Percentiles rank a stretch among this genome's conserved stretches.
Evolutionary conservation across 2,797 vertebrate genomes (phyloP).

Genomic region (Anolis apletophallus): DNA sequence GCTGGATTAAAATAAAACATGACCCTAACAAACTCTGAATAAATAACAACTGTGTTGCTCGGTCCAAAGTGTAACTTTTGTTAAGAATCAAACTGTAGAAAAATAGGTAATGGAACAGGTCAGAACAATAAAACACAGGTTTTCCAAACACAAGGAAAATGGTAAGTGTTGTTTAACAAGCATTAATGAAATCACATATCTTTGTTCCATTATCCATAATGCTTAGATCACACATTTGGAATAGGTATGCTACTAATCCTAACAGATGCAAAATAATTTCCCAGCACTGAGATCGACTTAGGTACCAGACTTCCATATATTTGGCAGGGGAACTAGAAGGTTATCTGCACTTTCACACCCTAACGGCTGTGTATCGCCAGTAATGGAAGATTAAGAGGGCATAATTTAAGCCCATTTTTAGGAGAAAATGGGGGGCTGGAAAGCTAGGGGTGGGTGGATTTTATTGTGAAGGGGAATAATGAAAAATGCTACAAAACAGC

Average conservation of each 20-base stretch:
- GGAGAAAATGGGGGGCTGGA: too few relatives aligned
- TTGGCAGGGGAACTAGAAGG: neutral
- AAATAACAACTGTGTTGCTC: slow-evolving; percentile 62
- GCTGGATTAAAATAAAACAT: slow-evolving; percentile 68
- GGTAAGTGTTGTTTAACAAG: neutral
- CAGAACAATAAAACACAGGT: slow-evolving; percentile 36
- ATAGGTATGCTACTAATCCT: neutral
- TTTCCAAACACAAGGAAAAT: slow-evolving; percentile 18
- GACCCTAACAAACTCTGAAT: slow-evolving; percentile 66
- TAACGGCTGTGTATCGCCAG: neutral
- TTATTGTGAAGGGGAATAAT: slow-evolving; percentile 39
- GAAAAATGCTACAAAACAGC: slow-evolving; percentile 49
- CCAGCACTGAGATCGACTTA: neutral
- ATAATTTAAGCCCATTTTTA: neutral
- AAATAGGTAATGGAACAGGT: slow-evolving; percentile 5
- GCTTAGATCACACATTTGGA: neutral
- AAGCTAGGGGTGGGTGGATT: neutral
- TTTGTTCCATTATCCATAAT: neutral
- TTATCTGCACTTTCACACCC: neutral
- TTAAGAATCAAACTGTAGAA: slow-evolving; percentile 6
- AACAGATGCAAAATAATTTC: too few relatives aligned
- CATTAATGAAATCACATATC: neutral
- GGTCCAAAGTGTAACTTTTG: slow-evolving; percentile 51
- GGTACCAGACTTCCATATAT: neutral
- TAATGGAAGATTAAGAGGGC: neutral